Evolutionary conservation across 2,113 vertebrate genomes (phyloP).

Genomic region (Girardinichthys multiradiatus): DNA sequence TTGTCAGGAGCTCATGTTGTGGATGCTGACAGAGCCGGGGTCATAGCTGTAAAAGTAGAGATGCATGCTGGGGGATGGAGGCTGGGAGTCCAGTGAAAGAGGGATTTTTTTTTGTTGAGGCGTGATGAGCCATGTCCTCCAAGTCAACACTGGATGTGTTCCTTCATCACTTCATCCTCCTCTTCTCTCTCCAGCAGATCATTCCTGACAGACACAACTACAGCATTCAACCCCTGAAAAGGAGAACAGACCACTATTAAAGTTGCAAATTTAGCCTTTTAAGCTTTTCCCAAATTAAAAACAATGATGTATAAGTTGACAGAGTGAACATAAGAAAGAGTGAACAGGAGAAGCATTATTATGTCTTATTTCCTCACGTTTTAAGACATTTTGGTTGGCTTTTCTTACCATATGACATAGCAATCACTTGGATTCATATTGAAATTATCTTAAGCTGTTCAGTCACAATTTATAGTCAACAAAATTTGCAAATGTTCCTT

Average conservation of each 20-base stretch:
- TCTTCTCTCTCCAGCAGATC: constrained; percentile 63
- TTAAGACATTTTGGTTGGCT: background rate
- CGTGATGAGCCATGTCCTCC: constrained; percentile 31
- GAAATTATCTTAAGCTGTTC: too few relatives aligned
- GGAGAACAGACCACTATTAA: background rate
- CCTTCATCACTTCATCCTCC: constrained; percentile 51
- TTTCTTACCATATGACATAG: background rate
- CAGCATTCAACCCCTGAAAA: constrained; percentile 55
- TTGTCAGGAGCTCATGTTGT: constrained; percentile 15
- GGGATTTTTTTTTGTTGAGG: constrained; percentile 37
- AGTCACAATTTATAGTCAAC: background rate
- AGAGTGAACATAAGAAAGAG: background rate
- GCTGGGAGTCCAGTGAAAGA: constrained; percentile 47
- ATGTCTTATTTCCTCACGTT: background rate
- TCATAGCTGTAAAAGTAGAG: constrained; percentile 56
- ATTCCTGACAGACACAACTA: constrained; percentile 57
- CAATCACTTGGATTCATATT: too few relatives aligned
- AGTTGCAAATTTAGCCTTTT: background rate
- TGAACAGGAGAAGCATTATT: background rate
- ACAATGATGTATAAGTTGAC: too few relatives aligned
- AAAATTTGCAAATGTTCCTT: background rate
- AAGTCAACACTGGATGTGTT: constrained; percentile 53
- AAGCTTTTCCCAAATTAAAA: too few relatives aligned
- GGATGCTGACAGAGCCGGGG: constrained; percentile 43
- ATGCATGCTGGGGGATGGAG: constrained; percentile 72